These are phyloP conservation scores for Conus ventricosus DNA, from an alignment of 1,140 invertebrate species.

Conservation along the genomic window DNA sequence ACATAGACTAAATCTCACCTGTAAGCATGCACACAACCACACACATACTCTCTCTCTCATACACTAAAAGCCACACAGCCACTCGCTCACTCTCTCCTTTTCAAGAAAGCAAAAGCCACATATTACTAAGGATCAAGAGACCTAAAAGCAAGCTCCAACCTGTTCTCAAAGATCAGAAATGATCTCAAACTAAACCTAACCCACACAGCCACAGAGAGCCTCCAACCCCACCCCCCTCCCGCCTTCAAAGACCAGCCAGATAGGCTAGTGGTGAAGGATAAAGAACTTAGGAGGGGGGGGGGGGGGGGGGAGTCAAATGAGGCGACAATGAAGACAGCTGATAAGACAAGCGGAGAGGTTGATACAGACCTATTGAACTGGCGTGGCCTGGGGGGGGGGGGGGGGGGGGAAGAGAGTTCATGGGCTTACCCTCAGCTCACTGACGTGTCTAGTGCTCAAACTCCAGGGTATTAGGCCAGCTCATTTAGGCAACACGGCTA, in stretches of 20 bases:
- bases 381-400: neutral
- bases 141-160: neutral
- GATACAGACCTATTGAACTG: neutral
- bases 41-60: too few species aligned
- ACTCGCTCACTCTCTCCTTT: slow-evolving; percentile 8
- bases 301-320: neutral
- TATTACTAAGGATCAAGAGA: neutral
- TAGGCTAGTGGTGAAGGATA: neutral
- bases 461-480: too few species aligned
- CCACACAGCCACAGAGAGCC: neutral
- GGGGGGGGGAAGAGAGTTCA: neutral
- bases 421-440: neutral
- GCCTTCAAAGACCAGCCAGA: neutral
- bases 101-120: neutral
- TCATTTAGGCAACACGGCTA: too few species aligned
- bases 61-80: too few species aligned
- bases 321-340: neutral
- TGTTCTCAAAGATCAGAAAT: neutral
- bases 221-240: neutral
- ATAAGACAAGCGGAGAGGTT: neutral
- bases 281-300: neutral
- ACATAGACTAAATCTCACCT: too few species aligned
- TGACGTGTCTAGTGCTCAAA: too few species aligned
- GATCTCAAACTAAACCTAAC: neutral
- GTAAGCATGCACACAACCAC: too few species aligned